phyloP scores from a whole-genome alignment of 2,797 vertebrate species.

The Rhadinocentrus ornatus region DNA sequence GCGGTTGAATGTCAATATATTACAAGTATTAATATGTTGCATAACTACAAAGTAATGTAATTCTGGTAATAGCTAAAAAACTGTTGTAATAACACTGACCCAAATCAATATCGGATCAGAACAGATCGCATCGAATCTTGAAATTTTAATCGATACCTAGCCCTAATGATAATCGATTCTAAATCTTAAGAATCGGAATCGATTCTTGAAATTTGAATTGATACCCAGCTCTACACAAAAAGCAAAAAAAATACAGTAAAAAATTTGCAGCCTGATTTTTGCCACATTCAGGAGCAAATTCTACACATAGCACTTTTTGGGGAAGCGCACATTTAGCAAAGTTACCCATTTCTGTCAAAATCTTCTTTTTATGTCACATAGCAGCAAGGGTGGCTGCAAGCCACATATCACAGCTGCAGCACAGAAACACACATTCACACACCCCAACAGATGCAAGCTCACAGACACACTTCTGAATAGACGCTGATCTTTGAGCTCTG shows the following conservation, averaged over 20 bases:
- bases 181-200: too few relatives aligned
- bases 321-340: constrained; percentile 9
- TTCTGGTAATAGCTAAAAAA: too few relatives aligned
- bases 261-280: background rate
- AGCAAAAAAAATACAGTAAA: background rate
- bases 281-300: constrained; percentile 20
- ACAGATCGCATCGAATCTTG: too few relatives aligned
- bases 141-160: too few relatives aligned
- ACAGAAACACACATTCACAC: constrained; percentile 10
- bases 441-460: constrained; percentile 6
- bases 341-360: constrained; percentile 60
- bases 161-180: too few relatives aligned
- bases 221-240: too few relatives aligned
- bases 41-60: too few relatives aligned
- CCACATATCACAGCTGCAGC: constrained; percentile 62
- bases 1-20: too few relatives aligned
- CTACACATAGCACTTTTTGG: constrained; percentile 27
- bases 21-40: too few relatives aligned
- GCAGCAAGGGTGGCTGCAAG: constrained; percentile 49
- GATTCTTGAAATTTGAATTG: too few relatives aligned
- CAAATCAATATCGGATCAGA: too few relatives aligned
- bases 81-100: too few relatives aligned
- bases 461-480: constrained; percentile 21
- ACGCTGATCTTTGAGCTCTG: constrained; percentile 39
- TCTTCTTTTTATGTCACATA: constrained; percentile 56